Base-by-base conservation (phyloP, 2,113 vertebrate genomes). In the Calidris pugnax region DNA sequence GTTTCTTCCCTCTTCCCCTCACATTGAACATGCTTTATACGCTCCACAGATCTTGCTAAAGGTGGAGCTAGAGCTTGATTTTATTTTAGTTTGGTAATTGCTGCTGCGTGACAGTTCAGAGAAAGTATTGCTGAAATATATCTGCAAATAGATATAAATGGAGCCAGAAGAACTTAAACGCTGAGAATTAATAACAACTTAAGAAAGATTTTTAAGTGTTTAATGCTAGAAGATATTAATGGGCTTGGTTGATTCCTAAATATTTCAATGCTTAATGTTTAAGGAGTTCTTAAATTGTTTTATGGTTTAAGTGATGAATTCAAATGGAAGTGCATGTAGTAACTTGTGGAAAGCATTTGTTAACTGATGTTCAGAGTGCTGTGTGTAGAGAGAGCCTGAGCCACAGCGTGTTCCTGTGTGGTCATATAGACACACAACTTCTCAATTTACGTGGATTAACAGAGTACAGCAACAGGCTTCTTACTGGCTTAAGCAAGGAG, bases 11-110 rank as follows among this genome's bases (percentile, higher is more conserved):
- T 24, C 10, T 45, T 7, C 45, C 33, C 26, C 33, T 19, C 1
- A 6, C 12, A 12, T 18, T 37, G 27, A 27, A 45, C 11, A 2
- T 37, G 37, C 33, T 55, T 37, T 45, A 32, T 23, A 7, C 0
- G 1, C 37, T 87, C 47, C 37, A 33, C 14, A 39, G 27, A 10
- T 62, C 33, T 33, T 45, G 39, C 47, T 62, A 26, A 69, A 60
- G 32, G 55, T 22, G 27, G 64, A 78, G 47, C 74, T 62, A 27
- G 47, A 63, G 56, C 69, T 51, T 37, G 26, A 27, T 30, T 43
- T 43, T 13, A 13, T 26, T 60, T 51, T 6, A 18, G 20, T 68
- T 68, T 68, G 26, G 37, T 57, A 24, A 22, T 45, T 19, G 33
- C 67, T 67, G 77, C 33, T 37, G 51, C 41, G 43, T 67, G 60